Evolutionary conservation across 2,113 vertebrate species (phyloP), one percentile per base, ranked within the genome.

Genomic region (Grammomys surdaster): DNA sequence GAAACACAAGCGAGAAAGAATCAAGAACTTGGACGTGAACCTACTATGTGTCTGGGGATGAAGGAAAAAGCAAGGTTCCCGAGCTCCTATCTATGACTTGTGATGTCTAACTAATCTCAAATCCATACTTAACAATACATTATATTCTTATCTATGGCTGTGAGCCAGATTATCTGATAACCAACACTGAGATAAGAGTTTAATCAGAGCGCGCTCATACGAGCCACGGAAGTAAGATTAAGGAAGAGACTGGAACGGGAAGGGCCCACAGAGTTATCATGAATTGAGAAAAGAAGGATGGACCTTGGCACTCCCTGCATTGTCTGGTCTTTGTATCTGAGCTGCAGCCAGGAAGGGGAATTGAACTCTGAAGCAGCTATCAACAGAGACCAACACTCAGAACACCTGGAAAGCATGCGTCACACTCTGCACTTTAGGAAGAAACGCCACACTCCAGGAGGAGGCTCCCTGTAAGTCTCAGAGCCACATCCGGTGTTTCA

Each of bases 91-190:
- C 5, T 16, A 92, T 10, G 82, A 91, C 14, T 14, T 90, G 54
- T 65, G 26, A n/a, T 89, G 93, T 80, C 95, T 95, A 80, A 92
- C 93, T 92, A 92, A 24, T 82, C 58, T 92, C 95, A 96, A 60
- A 82, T 88, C 72, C 65, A 54, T 77, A 72, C 56, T 85, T 88
- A 88, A 88, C 88, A 95, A 89, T 33, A 93, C 31, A 63, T 80
- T 90, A 69, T 92, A 78, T 92, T 75, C 88, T 92, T 93, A 90
- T 88, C 51, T 75, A 63, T 26, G 31, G 7, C 69, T 91, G 48
- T 40, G 91, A 69, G 69, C 58, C 56, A 80, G 31, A 95, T 36
- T 94, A 78, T 92, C 46, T 88, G 36, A 72, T 90, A 73, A 60
- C 8, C 88, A 58, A 31, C 63, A 46, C 54, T 85, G 80, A 96